Conservation (phyloP, 2,113 vertebrate species). For the Pandion haliaetus region DNA sequence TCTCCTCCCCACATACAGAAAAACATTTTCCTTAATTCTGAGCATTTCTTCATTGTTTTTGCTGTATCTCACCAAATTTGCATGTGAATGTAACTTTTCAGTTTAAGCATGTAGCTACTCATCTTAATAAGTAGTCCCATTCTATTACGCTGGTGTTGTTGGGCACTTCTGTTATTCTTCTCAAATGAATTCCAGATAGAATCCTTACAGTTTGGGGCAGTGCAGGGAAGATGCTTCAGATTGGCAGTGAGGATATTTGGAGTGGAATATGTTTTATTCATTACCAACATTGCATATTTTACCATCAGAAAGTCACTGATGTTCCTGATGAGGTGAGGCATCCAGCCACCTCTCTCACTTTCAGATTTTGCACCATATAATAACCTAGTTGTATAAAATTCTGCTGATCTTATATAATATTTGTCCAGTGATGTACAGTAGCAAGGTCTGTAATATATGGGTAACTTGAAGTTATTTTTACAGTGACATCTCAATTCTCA, state of each 20-base stretch:
- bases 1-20: background rate
- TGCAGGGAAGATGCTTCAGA: background rate
- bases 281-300: background rate
- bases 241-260: background rate
- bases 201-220: background rate
- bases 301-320: background rate
- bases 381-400: background rate
- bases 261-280: background rate
- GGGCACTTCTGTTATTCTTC: background rate
- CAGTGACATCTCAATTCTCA: conserved; percentile 1
- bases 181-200: background rate
- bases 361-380: background rate
- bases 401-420: background rate
- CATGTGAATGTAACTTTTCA: background rate
- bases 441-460: background rate
- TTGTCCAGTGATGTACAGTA: background rate
- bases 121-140: background rate
- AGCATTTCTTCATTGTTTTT: background rate
- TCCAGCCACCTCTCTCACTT: background rate
- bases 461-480: background rate
- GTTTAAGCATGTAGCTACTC: background rate
- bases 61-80: background rate
- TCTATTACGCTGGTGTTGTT: background rate
- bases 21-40: background rate
- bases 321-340: background rate